phyloP scores from a whole-genome alignment of 64 coral and sea anemone genomes.

The Stichodactyla helianthus region DNA sequence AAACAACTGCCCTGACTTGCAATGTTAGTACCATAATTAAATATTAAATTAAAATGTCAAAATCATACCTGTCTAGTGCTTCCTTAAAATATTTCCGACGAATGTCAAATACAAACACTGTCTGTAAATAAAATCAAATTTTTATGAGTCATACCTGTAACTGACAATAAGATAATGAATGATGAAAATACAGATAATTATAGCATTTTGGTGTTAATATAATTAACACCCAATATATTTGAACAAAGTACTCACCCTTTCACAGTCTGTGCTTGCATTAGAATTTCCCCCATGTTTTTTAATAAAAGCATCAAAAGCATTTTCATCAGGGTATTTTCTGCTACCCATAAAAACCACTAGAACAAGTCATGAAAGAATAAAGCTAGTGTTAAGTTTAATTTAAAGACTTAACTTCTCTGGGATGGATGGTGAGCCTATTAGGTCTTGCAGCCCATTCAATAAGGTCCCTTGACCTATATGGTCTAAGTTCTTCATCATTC shows the following conservation, averaged over 20 bases:
- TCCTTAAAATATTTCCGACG: constrained; percentile 79
- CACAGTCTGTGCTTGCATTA: constrained; percentile 88
- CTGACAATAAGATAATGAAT: too few relatives aligned
- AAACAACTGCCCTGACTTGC: too few relatives aligned
- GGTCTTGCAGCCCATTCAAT: too few relatives aligned
- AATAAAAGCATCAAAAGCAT: constrained; percentile 90
- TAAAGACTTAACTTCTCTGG: too few relatives aligned
- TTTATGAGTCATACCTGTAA: background rate
- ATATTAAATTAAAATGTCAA: background rate
- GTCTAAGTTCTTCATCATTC: too few relatives aligned
- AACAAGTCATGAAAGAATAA: background rate
- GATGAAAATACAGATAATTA: too few relatives aligned
- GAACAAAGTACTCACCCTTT: constrained; percentile 53
- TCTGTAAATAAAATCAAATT: constrained; percentile 36
- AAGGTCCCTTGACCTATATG: too few relatives aligned
- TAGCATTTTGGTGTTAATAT: background rate
- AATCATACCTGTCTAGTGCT: constrained; percentile 74
- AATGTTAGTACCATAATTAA: too few relatives aligned
- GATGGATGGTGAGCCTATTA: too few relatives aligned
- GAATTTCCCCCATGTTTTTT: constrained; percentile 88
- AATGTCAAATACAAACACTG: constrained; percentile 86
- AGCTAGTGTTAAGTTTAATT: background rate
- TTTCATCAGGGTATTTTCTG: constrained; percentile 91
- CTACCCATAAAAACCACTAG: constrained; percentile 96
- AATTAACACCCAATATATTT: background rate